Base-by-base conservation (phyloP, 2,888 invertebrate species). In the Chaitophorus viminalis region DNA sequence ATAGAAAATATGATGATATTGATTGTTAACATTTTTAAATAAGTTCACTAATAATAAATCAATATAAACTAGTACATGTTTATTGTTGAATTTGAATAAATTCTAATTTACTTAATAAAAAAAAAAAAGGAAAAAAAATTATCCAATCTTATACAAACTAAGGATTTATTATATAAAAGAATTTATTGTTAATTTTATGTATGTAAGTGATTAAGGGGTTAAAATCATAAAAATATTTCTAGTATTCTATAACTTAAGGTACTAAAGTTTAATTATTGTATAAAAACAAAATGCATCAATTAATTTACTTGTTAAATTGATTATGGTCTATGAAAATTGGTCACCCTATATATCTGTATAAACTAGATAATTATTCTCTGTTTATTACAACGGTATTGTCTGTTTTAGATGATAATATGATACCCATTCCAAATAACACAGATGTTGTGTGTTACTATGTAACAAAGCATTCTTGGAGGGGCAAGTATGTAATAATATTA, bases 381-480 rank as follows among this genome's bases (percentile, higher is more conserved):
- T 39, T 79, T 86, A 86, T 70, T 78, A 72, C 17, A 78, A 78
- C 78, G 21, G 1, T n/a, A 46, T 84, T 88, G 74, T 68, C 52
- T 89, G n/a, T 88, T 88, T 68, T 81, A 89, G 89, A 82, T 87
- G 89, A 89, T 70, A 89, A 89, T 17, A 89, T 89, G 89, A 85
- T 89, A 39, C 89, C 89, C 9, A 82, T 89, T 60, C 89, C 90
- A 74, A 90, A 90, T 87, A 90, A 90, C 88, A 89, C 89, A 76
- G 99, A 99, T 94, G 94, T 98, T 91, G 96, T 97, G 90, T 98
- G 99, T 91, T 99, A 97, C 93, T 94, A 97, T 91, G 98, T 99
- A 91, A 98, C 97, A 65, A 99, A 99, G 93, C 98, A 98, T 92
- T 98, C 93, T 88, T 99, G 99, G 99, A 99, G 98, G 92, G 99